phyloP scores from a whole-genome alignment of 2,797 vertebrate species.

The Fratercula arctica region DNA sequence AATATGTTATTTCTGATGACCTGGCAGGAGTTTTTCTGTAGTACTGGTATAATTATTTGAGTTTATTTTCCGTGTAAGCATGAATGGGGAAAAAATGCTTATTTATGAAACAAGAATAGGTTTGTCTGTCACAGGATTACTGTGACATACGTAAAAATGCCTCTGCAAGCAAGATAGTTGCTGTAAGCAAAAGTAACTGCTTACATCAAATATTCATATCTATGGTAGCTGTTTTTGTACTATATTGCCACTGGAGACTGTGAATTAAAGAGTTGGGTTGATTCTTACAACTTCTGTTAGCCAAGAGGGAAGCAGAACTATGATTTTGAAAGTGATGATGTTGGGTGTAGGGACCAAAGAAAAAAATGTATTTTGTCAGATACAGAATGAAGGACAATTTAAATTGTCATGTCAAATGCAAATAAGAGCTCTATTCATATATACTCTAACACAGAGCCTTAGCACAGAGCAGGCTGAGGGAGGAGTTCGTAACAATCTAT shows the following conservation, averaged over 20 bases:
- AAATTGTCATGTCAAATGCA: neutral
- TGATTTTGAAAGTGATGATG: neutral
- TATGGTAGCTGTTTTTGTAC: neutral
- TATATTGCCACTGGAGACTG: neutral
- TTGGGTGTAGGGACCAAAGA: neutral
- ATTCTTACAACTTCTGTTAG: neutral
- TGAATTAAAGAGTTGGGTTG: neutral
- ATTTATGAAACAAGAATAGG: neutral
- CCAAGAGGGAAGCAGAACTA: neutral
- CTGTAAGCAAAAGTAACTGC: neutral
- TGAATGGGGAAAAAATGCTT: neutral
- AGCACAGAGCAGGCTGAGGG: neutral
- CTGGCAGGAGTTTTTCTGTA: neutral
- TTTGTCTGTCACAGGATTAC: neutral
- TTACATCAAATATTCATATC: neutral
- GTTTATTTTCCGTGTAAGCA: neutral
- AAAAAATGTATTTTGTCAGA: neutral
- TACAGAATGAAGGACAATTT: neutral
- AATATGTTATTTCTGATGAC: neutral
- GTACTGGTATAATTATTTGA: neutral
- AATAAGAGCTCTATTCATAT: neutral
- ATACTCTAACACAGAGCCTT: neutral
- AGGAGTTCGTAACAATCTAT: neutral
- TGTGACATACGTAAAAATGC: neutral
- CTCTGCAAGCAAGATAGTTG: neutral